Conservation (phyloP, 2,113 vertebrate species). For the Neolamprologus variostigma region DNA sequence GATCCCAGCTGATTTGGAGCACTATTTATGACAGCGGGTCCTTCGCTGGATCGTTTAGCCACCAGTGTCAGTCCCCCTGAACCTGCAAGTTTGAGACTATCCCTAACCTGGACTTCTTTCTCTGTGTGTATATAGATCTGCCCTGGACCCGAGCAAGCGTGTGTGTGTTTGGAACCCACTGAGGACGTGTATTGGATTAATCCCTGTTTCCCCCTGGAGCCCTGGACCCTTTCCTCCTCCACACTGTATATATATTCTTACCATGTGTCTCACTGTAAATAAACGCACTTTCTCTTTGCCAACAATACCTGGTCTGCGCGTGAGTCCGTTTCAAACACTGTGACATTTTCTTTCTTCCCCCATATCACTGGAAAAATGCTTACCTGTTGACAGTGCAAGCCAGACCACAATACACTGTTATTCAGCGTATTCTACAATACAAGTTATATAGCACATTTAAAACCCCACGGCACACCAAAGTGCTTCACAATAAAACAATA, state of each 20-base stretch:
- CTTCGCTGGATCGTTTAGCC: accelerated
- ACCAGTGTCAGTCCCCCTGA: accelerated
- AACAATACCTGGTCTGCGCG: accelerated
- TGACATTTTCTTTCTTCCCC: background rate
- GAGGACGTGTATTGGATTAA: no score
- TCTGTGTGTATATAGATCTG: no score
- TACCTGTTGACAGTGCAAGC: background rate
- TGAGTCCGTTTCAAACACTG: background rate
- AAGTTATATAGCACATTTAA: accelerated
- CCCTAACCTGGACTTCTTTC: accelerated
- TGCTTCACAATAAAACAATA: background rate
- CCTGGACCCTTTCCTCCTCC: accelerated
- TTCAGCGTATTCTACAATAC: background rate
- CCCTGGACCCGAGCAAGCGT: accelerated
- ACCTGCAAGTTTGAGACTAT: accelerated
- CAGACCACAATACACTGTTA: background rate
- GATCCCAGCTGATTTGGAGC: no score
- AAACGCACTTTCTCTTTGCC: no score
- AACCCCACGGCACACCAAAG: accelerated
- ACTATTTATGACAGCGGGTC: accelerated
- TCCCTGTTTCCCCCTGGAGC: no score
- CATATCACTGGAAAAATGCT: background rate
- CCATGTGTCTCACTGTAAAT: no score
- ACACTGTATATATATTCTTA: no score
- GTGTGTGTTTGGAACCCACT: no score